Evolutionary conservation across 2,888 invertebrate species (phyloP).

Genomic region (Mystacides longicornis): DNA sequence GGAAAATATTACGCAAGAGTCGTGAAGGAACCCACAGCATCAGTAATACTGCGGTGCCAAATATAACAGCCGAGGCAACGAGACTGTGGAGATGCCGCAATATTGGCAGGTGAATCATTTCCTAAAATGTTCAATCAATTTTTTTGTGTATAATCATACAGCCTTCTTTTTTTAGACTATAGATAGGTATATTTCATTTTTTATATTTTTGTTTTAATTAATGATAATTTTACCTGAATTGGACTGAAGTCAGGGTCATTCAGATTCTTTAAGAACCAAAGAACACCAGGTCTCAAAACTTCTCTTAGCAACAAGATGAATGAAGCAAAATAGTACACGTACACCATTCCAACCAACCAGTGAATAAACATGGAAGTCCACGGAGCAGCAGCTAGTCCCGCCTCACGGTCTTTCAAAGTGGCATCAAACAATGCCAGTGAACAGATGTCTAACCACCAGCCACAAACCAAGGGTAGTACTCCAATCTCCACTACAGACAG

Average conservation of each 20-base stretch:
- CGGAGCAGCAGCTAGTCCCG: conserved; percentile 83
- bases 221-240: conserved; percentile 64
- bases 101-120: conserved; percentile 97
- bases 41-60: conserved; percentile 90
- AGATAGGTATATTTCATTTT: not conserved
- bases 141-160: too few relatives aligned
- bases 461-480: conserved; percentile 91
- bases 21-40: conserved; percentile 95
- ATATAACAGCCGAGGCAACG: conserved; percentile 88
- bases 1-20: conserved; percentile 71
- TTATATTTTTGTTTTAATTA: not conserved
- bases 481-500: conserved; percentile 96
- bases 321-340: conserved; percentile 98
- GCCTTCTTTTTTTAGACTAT: too few relatives aligned
- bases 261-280: conserved; percentile 96
- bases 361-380: conserved; percentile 97
- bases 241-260: conserved; percentile 99
- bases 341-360: conserved; percentile 98
- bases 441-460: conserved; percentile 99
- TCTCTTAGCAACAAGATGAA: conserved; percentile 89
- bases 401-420: conserved; percentile 78
- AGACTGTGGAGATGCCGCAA: conserved; percentile 83
- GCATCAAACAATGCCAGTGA: conserved; percentile 89
- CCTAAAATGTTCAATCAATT: conserved; percentile 44
- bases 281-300: conserved; percentile 90